Evolutionary conservation across 2,113 vertebrate species (phyloP).

Genomic region (Panthera leo): DNA sequence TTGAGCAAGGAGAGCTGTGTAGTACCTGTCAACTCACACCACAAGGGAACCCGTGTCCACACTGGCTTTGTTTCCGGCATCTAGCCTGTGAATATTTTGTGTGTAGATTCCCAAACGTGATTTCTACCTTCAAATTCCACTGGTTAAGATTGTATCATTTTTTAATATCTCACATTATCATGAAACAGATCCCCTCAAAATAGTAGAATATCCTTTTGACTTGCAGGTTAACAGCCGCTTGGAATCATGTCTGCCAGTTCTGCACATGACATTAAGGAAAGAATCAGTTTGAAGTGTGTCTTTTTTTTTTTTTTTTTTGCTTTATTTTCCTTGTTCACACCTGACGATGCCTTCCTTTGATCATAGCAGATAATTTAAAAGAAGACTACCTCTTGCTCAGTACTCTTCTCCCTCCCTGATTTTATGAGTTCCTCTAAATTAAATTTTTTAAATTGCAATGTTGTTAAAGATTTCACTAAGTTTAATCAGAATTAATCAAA

Average conservation of each 20-base stretch:
- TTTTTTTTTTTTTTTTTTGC: not conserved
- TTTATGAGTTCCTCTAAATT: not conserved
- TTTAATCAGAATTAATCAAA: slow-evolving; percentile 18
- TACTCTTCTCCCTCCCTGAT: not conserved
- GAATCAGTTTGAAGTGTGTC: not conserved
- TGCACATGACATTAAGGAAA: not conserved
- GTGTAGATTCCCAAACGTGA: not conserved
- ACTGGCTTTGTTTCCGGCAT: not conserved
- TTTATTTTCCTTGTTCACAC: not conserved
- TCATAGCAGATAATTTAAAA: not conserved
- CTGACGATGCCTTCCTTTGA: not conserved
- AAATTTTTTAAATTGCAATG: fast-evolving
- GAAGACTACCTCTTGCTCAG: not conserved
- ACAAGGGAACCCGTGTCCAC: not conserved
- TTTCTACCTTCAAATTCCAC: not conserved
- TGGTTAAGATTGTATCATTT: not conserved
- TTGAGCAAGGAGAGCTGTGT: not conserved
- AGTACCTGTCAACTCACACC: not conserved
- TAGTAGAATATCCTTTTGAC: not conserved
- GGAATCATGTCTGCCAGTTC: not conserved
- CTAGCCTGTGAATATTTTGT: not conserved
- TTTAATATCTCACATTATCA: not conserved
- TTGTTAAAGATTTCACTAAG: not conserved
- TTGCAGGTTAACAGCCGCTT: not conserved
- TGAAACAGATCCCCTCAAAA: not conserved